Evolutionary conservation across 2,113 vertebrate species (phyloP), one percentile per base, ranked within the genome.

Genomic region (Choloepus hoffmanni): DNA sequence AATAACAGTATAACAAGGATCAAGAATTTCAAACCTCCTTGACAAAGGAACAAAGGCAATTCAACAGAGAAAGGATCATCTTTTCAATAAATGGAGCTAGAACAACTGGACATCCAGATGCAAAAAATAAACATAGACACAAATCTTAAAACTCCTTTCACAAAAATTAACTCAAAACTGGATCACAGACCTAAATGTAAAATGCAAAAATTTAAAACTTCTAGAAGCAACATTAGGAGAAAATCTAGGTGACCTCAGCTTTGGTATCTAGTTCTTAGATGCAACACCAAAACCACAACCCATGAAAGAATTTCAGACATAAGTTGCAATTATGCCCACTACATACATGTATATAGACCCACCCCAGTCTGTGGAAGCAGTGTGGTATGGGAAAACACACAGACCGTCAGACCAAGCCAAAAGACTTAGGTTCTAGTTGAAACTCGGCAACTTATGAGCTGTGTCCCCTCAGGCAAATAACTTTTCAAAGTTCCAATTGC

Each of bases 1-100:
- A 94, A 58, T 7, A 74, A 96, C 96, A 96, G 95, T 88, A 89
- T 97, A 98, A 99, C 98, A 98, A 99, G 98, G 98, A 88, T 76
- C 40, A 50, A 84, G 78, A 73, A 45, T 36, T 63, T 40, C 74
- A 83, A 87, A 90, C 48, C 14, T 60, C 55, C 78, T 74, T 90
- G 85, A 85, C 36, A 60, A 95, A 90, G n/a, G 36, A 74, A 55
- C 53, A 67, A 76, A 76, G n/a, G 53, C 74, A 65, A 30, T n/a
- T 79, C 63, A 21, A 12, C 55, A 53, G 5, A 40, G 48, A 83
- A 91, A 74, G 26, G 48, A 67, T 28, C 50, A 28, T 16, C 45
- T 81, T 92, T 81, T 65, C 65, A 55, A 77, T 3, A 76, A 86
- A 78, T 15, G 81, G 28, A 48, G 5, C 21, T 36, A 5, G 15